Conservation (phyloP, 2,797 vertebrate species). For the Crenuchus spilurus region DNA sequence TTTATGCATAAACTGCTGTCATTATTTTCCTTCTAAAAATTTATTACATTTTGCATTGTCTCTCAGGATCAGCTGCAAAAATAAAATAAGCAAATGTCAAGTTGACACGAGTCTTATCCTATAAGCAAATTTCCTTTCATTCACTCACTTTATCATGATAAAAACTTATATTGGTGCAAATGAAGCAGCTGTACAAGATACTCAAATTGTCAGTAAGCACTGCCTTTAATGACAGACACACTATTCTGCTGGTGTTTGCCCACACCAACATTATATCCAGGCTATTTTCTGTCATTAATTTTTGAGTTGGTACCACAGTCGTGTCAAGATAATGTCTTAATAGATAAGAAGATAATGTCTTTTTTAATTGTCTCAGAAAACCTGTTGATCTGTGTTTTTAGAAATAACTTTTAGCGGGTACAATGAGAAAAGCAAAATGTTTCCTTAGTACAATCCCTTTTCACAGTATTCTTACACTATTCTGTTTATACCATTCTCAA, state of each 20-base stretch:
- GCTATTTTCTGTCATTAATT: not conserved
- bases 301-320: slow-evolving; percentile 8
- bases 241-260: not conserved
- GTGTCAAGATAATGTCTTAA: too few species aligned
- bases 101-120: not conserved
- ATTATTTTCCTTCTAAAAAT: slow-evolving; percentile 30
- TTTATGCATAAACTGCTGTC: too few species aligned
- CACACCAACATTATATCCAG: too few species aligned
- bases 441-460: too few species aligned
- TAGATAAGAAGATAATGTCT: too few species aligned
- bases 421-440: too few species aligned
- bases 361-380: too few species aligned
- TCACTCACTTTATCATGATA: not conserved
- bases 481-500: too few species aligned
- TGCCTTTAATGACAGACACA: slow-evolving; percentile 8
- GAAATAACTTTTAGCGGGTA: too few species aligned
- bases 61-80: slow-evolving; percentile 4
- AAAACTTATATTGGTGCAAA: not conserved
- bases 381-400: too few species aligned
- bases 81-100: slow-evolving; percentile 21
- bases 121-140: slow-evolving; percentile 7
- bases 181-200: not conserved
- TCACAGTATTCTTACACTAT: not conserved
- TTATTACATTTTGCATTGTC: not conserved
- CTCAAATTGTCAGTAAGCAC: not conserved